Conservation (phyloP, 35 echinoderm and acorn worm genomes). For the Ophiothrix spiculata region DNA sequence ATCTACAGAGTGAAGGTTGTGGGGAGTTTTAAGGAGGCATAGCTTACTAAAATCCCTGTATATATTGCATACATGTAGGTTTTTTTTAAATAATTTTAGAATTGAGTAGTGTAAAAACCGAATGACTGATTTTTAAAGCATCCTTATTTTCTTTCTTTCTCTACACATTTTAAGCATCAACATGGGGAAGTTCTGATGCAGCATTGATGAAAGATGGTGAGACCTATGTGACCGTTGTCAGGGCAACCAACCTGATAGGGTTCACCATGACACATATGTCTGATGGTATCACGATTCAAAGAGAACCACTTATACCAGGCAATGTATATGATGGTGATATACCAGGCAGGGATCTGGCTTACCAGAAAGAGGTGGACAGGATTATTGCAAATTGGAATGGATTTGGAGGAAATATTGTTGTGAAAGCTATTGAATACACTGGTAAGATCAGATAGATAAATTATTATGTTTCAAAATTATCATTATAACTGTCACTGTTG, state of each 20-base stretch:
- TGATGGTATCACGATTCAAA: constrained; percentile 36
- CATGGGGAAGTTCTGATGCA: neutral
- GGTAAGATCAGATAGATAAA: too few relatives aligned
- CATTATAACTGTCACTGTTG: too few relatives aligned
- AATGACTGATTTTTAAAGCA: too few relatives aligned
- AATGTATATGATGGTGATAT: constrained; percentile 39
- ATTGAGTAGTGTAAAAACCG: too few relatives aligned
- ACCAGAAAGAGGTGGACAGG: constrained; percentile 11
- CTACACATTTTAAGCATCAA: neutral
- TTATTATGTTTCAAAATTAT: too few relatives aligned
- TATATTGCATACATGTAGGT: too few relatives aligned
- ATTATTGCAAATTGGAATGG: constrained; percentile 29
- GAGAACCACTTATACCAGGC: constrained; percentile 46
- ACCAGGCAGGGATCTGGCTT: constrained; percentile 1
- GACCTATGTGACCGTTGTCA: constrained; percentile 31
- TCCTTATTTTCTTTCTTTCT: neutral
- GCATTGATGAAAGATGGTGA: constrained; percentile 37
- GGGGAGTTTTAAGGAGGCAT: too few relatives aligned
- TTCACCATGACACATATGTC: neutral
- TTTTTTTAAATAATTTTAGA: too few relatives aligned
- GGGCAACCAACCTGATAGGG: constrained; percentile 36
- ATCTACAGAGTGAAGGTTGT: too few relatives aligned
- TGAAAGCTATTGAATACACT: neutral
- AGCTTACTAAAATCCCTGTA: too few relatives aligned
- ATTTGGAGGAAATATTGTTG: neutral